These are phyloP conservation scores for Lamprologus sp. DNA, from an alignment of 2,113 vertebrate genomes.

Conservation along the genomic window DNA sequence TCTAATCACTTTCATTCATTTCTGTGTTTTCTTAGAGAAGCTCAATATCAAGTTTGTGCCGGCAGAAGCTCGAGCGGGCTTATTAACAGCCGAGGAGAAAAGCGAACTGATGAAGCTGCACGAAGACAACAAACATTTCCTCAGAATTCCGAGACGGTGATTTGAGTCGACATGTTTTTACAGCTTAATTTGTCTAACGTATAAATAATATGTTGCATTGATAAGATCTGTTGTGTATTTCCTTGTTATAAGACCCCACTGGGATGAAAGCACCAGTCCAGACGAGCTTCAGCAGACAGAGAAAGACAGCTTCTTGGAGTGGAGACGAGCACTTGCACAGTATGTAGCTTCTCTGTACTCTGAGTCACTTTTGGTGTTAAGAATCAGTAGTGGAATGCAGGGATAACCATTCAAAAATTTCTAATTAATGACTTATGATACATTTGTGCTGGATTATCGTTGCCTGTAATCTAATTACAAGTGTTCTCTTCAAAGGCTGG, in stretches of 20 bases:
- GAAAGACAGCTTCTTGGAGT: constrained; percentile 86
- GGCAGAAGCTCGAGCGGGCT: constrained; percentile 76
- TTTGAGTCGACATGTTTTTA: not conserved
- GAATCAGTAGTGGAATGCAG: not conserved
- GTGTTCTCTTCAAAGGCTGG: constrained; percentile 71
- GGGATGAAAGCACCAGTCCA: constrained; percentile 84
- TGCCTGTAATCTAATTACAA: not conserved
- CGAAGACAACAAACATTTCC: constrained; percentile 81
- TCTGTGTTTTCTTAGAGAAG: constrained; percentile 74
- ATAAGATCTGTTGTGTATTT: not conserved
- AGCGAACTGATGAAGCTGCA: constrained; percentile 78
- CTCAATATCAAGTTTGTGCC: constrained; percentile 87
- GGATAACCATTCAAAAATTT: not conserved
- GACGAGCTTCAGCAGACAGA: constrained; percentile 84
- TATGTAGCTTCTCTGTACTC: constrained; percentile 30
- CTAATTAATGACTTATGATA: not conserved
- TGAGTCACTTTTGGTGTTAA: not conserved
- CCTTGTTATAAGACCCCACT: constrained; percentile 73
- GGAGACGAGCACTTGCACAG: constrained; percentile 87
- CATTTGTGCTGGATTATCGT: not conserved
- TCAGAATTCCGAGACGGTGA: constrained; percentile 87
- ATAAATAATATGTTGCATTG: not conserved
- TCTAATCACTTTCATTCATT: not conserved
- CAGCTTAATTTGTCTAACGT: not conserved
- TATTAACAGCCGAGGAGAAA: constrained; percentile 80